Evolutionary conservation across 1,140 invertebrate genomes (phyloP).

Genomic region (Brachionus calyciflorus): DNA sequence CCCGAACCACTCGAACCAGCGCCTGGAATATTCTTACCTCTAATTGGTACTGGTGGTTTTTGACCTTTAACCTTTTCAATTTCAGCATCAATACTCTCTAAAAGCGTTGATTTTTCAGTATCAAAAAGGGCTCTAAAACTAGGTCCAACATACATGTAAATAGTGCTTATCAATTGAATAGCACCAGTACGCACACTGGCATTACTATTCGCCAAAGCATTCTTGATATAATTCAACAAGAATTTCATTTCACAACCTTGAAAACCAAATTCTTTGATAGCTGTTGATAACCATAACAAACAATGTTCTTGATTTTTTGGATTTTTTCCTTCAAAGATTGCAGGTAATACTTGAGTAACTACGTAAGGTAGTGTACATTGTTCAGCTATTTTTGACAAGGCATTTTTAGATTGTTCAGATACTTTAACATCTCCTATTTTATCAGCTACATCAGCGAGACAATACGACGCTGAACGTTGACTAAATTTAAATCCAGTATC

Average conservation of each 20-base stretch:
- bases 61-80: conserved; percentile 70
- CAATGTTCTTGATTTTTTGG: conserved; percentile 84
- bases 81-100: conserved; percentile 80
- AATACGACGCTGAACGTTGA: conserved; percentile 71
- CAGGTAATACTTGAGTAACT: conserved; percentile 60
- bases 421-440: conserved; percentile 82
- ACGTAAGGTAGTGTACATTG: conserved; percentile 74
- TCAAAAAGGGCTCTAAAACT: conserved; percentile 76
- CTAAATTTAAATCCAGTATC: conserved; percentile 67
- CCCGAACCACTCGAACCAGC: conserved; percentile 49
- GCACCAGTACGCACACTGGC: conserved; percentile 74
- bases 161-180: conserved; percentile 68
- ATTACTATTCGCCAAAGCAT: conserved; percentile 77
- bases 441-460: conserved; percentile 75
- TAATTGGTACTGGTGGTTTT: conserved; percentile 65
- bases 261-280: conserved; percentile 80
- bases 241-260: conserved; percentile 73
- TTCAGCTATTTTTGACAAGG: conserved; percentile 73
- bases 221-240: conserved; percentile 76
- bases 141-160: conserved; percentile 77
- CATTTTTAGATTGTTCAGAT: conserved; percentile 68
- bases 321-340: conserved; percentile 77
- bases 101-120: conserved; percentile 76
- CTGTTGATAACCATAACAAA: conserved; percentile 72
- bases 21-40: conserved; percentile 63